Evolutionary conservation across 1,140 invertebrate species (phyloP).

Genomic region (Anthonomus grandis): DNA sequence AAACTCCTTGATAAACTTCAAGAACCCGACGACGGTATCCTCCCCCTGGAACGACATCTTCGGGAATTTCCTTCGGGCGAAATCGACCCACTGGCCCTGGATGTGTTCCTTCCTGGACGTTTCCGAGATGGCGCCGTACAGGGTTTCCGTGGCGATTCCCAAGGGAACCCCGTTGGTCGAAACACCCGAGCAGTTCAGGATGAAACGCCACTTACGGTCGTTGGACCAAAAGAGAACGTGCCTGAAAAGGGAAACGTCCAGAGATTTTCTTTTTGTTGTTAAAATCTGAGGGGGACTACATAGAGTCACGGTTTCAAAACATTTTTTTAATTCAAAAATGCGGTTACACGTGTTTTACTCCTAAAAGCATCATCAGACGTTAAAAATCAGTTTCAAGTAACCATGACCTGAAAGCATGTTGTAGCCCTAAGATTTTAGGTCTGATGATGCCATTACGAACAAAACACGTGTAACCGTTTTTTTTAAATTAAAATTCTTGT

Average conservation of each 20-base stretch:
- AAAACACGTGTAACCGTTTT: too few relatives aligned
- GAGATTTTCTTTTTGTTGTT: not conserved
- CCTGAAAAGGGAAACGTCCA: conserved; percentile 30
- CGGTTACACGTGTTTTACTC: too few relatives aligned
- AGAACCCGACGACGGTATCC: conserved; percentile 36
- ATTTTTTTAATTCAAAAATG: too few relatives aligned
- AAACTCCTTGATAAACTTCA: conserved; percentile 37
- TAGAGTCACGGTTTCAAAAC: not conserved
- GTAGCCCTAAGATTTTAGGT: too few relatives aligned
- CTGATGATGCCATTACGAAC: too few relatives aligned
- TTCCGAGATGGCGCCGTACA: conserved; percentile 32
- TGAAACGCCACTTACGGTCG: conserved; percentile 45
- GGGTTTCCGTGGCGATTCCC: conserved; percentile 26
- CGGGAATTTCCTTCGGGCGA: conserved; percentile 35
- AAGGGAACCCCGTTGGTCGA: conserved; percentile 23
- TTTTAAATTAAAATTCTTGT: too few relatives aligned
- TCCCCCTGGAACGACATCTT: conserved; percentile 25
- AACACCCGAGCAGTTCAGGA: conserved; percentile 42
- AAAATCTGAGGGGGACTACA: not conserved
- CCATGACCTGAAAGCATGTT: too few relatives aligned
- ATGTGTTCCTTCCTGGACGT: conserved; percentile 34
- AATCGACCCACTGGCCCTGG: conserved; percentile 36
- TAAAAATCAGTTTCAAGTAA: too few relatives aligned
- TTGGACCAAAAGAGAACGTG: conserved; percentile 47
- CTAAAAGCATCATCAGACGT: too few relatives aligned